phyloP scores from a whole-genome alignment of 2,797 vertebrate genomes.

The Clarias pachynema region DNA sequence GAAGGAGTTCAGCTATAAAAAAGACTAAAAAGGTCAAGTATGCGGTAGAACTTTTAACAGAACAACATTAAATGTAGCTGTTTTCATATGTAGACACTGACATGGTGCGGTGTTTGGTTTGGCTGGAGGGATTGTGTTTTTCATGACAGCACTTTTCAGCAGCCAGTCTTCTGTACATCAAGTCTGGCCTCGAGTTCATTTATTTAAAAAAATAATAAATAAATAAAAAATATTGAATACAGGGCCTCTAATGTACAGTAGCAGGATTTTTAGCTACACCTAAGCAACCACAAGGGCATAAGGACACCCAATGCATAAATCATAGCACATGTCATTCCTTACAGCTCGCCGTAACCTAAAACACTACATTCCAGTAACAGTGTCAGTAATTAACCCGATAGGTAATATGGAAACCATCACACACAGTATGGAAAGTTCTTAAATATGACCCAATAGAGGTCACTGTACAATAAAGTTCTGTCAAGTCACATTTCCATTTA shows the following conservation, averaged over 20 bases:
- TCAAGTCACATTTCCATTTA: conserved; percentile 62
- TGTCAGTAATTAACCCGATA: not conserved
- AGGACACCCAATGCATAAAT: not conserved
- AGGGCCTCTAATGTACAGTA: conserved; percentile 10
- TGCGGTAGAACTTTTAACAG: not conserved
- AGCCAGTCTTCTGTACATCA: not conserved
- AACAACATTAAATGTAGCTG: not conserved
- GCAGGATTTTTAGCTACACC: not conserved
- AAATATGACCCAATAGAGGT: not conserved
- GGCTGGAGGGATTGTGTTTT: not conserved
- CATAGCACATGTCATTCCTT: not conserved
- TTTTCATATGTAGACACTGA: not conserved
- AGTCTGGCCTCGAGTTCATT: conserved; percentile 6
- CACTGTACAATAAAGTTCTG: not conserved
- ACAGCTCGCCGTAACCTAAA: not conserved
- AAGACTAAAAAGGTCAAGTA: not conserved
- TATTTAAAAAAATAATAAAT: conserved; percentile 13
- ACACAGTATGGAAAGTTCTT: not conserved
- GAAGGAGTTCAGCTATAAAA: not conserved
- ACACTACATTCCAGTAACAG: not conserved
- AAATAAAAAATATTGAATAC: not conserved
- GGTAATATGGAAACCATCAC: not conserved
- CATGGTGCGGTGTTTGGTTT: conserved; percentile 9
- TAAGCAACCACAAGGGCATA: conserved; percentile 30
- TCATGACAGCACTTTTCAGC: conserved; percentile 25